These are phyloP conservation scores for Rhea pennata DNA, from an alignment of 2,113 vertebrate genomes.

Conservation along the genomic window DNA sequence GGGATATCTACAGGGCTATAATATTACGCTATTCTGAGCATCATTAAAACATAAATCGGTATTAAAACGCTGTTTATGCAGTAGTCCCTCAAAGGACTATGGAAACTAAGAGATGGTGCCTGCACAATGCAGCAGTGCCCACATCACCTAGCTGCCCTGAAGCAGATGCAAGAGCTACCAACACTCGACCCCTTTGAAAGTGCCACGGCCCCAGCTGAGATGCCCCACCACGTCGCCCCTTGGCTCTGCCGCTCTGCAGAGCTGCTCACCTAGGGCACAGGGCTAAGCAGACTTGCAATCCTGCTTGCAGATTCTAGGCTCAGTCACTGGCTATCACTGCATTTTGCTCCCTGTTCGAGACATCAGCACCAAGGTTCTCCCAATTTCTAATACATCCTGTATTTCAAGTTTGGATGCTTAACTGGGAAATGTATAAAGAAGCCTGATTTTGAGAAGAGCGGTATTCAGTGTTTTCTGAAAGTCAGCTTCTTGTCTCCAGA, in stretches of 20 bases:
- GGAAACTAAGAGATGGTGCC: not conserved
- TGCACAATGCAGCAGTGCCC: not conserved
- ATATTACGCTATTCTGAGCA: not conserved
- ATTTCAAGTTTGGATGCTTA: not conserved
- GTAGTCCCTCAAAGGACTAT: not conserved
- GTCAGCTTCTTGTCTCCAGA: not conserved
- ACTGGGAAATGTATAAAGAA: not conserved
- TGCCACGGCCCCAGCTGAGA: not conserved
- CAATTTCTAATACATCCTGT: not conserved
- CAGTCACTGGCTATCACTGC: not conserved
- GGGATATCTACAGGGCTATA: not conserved
- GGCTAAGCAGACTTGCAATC: not conserved
- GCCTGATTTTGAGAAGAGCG: not conserved
- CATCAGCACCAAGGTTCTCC: not conserved
- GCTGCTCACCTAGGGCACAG: not conserved
- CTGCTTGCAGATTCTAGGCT: not conserved
- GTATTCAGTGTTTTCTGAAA: not conserved
- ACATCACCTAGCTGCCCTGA: not conserved
- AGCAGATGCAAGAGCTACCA: too few relatives aligned
- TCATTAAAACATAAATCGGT: not conserved
- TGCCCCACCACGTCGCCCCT: too few relatives aligned
- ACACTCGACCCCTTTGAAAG: not conserved
- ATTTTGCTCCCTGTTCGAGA: not conserved
- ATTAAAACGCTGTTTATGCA: rapidly evolving
- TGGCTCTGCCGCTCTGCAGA: not conserved